A percentile compares a stretch with the other conserved stretches of the same genome.
These are phyloP conservation scores for Takifugu flavidus DNA, from an alignment of 2,113 vertebrate genomes.

Conservation along the genomic window DNA sequence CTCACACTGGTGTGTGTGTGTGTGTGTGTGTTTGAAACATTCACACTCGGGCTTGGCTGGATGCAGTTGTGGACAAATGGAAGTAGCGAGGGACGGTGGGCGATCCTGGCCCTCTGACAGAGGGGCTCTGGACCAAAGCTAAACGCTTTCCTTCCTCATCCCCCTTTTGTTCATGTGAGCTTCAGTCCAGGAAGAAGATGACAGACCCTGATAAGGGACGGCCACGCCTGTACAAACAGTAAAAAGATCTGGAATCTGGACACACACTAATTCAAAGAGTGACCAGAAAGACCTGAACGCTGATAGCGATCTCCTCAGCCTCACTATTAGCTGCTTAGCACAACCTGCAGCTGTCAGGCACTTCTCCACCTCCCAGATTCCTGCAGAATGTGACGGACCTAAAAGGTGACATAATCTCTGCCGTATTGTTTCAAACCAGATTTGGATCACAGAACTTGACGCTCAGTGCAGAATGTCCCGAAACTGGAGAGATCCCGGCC, in stretches of 20 bases:
- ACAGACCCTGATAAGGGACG: conserved; percentile 28
- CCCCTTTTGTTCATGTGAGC: conserved; percentile 44
- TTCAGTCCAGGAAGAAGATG: conserved; percentile 36
- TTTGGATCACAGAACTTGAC: neutral
- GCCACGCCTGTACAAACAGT: conserved; percentile 8
- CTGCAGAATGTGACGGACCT: too few relatives aligned
- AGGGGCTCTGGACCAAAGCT: conserved; percentile 80
- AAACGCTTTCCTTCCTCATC: conserved; percentile 67
- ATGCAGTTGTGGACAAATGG: conserved; percentile 62
- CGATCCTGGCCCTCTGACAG: conserved; percentile 55
- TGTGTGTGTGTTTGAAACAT: conserved; percentile 19
- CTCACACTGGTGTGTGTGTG: conserved; percentile 6
- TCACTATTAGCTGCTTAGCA: too few relatives aligned
- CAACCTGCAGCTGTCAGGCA: neutral
- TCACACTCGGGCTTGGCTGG: conserved; percentile 51
- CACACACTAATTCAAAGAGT: too few relatives aligned
- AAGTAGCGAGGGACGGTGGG: conserved; percentile 41
- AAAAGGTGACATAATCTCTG: neutral
- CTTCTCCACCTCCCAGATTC: too few relatives aligned
- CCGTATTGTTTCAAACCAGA: neutral
- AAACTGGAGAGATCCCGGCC: too few relatives aligned
- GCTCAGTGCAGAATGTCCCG: too few relatives aligned
- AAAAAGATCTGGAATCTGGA: neutral
- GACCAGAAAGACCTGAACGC: too few relatives aligned
- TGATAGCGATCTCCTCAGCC: too few relatives aligned